Base-by-base conservation (phyloP, 2,797 vertebrate species). In the Phataginus tricuspis region DNA sequence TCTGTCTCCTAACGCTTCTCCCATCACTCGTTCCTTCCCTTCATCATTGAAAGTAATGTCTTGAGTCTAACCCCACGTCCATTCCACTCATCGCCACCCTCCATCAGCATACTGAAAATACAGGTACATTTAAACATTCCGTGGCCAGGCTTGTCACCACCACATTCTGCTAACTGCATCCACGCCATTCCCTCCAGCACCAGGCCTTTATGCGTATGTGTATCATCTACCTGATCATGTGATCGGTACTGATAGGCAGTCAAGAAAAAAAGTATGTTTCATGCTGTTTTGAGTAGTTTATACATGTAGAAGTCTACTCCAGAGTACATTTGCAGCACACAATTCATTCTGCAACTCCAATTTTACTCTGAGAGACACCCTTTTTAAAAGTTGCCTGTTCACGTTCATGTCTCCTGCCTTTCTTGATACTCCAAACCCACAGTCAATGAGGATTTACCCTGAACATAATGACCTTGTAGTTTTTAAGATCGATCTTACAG, bases 391-490 rank as follows among this genome's bases (percentile, higher is more conserved):
- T 37, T 79, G 15, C 29, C 53, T 29, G 21, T 53, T 45, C 83
- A 87, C 39, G 39, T 90, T 87, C 69, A 69, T 18, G 31, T 37
- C 74, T 86, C 57, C 53, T 84, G 63, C 57, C 34, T 74, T 51
- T 86, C 34, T 0, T 80, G 68, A 37, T 51, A 91, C 69, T 96
- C 79, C 69, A 92, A 80, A 86, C 87, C 51, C 68, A 91, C n/a
- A n/a, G 53, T 27, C 23, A 84, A 71, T 78, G 78, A 88, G 51
- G 21, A 93, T 63, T 51, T 82, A 49, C 1, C 5, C 63, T 11
- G 34, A 85, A 91, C 51, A 86, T 39, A 84, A 59, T 57, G 66
- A 66, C 19, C 49, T 87, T 72, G 16, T 2, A 72, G 61, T 85
- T 86, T 82, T 96, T 71, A 80, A 86, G 34, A 68, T 64, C 83